Base-by-base conservation (phyloP, 2,888 invertebrate genomes). In the Pherbina coryleti region DNA sequence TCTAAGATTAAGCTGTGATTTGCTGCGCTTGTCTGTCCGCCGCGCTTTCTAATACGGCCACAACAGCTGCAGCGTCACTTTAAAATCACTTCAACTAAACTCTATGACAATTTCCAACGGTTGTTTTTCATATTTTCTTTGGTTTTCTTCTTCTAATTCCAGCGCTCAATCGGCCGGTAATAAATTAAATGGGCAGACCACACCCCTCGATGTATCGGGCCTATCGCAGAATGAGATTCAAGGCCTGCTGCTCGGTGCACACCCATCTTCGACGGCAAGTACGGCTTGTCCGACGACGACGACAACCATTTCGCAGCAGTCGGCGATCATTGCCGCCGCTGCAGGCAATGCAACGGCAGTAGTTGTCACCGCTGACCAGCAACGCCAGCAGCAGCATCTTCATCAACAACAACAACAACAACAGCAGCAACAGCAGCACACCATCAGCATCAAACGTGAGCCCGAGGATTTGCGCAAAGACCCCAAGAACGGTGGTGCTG, bases 141-240 rank as follows among this genome's bases (percentile, higher is more conserved):
- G 19, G 5, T 62, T 71, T 70, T 71, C 28, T 66, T 31, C 25
- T 72, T 64, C 66, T 37, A 7, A 2, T 83, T 85, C 80, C 85
- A 89, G 89, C 87, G 85, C 88, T 84, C 85, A 87, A 83, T 87
- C 88, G 83, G 84, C 87, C 82, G 82, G 85, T 82, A 87, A 86
- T 82, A 90, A 90, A 81, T 84, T 90, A 81, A 90, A 90, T 84
- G 90, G 90, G 82, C 90, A 90, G 87, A 89, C 90, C 90, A 90
- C 90, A 88, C 90, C 90, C 88, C 88, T 90, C 82, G 90, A 90
- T 85, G 90, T 90, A 84, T 88, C 90, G 85, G 88, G 89, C 88
- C 89, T 90, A 89, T 90, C 90, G 87, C 90, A 90, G 86, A 90
- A 90, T 89, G 90, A 90, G 87, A 90, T 90, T 85, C 90, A 90